These are phyloP conservation scores for Trematocara stigmaticum DNA, from an alignment of 2,113 vertebrate genomes.

Conservation along the genomic window DNA sequence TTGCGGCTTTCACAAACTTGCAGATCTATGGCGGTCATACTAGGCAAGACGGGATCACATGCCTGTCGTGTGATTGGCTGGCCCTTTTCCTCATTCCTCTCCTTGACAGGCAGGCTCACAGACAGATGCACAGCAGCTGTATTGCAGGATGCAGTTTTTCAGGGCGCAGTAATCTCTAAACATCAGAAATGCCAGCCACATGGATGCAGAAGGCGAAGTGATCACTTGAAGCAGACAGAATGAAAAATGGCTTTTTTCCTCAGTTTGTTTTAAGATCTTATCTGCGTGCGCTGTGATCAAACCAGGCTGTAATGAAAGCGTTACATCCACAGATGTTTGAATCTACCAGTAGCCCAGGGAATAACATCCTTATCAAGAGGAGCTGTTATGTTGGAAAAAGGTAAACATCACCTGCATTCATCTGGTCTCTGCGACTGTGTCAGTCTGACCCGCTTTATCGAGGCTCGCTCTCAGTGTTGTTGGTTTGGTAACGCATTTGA, in stretches of 20 bases:
- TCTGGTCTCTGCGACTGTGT: neutral
- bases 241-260: neutral
- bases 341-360: neutral
- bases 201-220: neutral
- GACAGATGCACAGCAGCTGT: neutral
- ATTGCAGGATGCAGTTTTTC: neutral
- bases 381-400: constrained; percentile 2
- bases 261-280: neutral
- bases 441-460: neutral
- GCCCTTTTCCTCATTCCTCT: constrained; percentile 1
- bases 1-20: neutral
- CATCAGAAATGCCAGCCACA: constrained; percentile 12
- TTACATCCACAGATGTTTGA: neutral
- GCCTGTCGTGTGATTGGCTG: neutral
- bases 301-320: neutral
- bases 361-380: constrained; percentile 16
- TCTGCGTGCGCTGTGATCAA: neutral
- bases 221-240: neutral
- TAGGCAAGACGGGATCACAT: neutral
- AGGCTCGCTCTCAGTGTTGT: neutral
- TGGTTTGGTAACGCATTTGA: neutral
- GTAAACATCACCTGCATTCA: constrained; percentile 16
- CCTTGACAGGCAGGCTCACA: neutral
- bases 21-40: neutral
- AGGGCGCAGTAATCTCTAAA: constrained; percentile 4